These are phyloP conservation scores for Gambusia affinis DNA, from an alignment of 2,113 vertebrate genomes.

Conservation along the genomic window DNA sequence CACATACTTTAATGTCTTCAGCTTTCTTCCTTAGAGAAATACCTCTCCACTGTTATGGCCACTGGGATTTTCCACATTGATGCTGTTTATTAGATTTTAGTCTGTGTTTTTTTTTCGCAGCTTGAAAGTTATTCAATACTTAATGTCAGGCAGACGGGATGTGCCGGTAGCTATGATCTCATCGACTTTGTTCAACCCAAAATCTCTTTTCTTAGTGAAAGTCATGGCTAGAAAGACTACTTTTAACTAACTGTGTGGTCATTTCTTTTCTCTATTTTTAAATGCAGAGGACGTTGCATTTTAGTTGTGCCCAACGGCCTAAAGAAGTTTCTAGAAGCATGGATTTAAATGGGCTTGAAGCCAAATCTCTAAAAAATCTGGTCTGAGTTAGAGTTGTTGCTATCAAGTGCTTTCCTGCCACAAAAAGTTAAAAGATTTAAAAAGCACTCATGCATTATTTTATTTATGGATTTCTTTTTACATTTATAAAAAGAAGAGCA, in stretches of 20 bases:
- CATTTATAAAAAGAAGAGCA: neutral
- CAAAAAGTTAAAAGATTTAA: neutral
- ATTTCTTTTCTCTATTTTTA: neutral
- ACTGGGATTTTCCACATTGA: neutral
- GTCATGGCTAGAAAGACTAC: too few species aligned
- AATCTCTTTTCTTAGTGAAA: slow-evolving; percentile 21
- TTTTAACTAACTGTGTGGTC: too few species aligned
- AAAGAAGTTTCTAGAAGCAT: neutral
- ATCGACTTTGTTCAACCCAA: slow-evolving; percentile 14
- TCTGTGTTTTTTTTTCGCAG: slow-evolving; percentile 16
- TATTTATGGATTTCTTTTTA: neutral
- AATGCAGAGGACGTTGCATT: neutral
- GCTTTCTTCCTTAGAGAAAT: slow-evolving; percentile 1
- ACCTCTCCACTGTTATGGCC: neutral
- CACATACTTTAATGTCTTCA: neutral
- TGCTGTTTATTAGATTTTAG: slow-evolving; percentile 3
- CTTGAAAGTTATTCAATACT: slow-evolving; percentile 21
- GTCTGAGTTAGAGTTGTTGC: neutral
- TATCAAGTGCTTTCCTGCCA: neutral
- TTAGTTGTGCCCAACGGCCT: neutral
- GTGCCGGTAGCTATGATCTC: slow-evolving; percentile 13
- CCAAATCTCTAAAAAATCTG: neutral
- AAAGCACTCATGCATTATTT: neutral
- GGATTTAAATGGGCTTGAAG: neutral
- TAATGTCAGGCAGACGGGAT: slow-evolving; percentile 19